These are phyloP conservation scores for Cephonodes hylas DNA, from an alignment of 2,888 invertebrate species.

Conservation along the genomic window DNA sequence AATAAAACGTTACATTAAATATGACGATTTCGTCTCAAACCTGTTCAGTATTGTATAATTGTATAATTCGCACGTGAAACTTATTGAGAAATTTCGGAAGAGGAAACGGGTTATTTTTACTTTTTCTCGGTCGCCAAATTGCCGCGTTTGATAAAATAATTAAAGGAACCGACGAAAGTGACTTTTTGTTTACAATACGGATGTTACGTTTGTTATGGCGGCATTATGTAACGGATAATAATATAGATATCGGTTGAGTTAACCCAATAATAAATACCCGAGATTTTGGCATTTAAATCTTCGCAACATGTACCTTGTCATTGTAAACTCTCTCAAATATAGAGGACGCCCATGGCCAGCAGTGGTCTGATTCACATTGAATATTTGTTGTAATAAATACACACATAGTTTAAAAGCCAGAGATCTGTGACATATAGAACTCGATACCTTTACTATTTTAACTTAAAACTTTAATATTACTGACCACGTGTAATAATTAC, in stretches of 20 bases:
- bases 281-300: no score
- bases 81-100: conserved; percentile 23
- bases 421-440: no score
- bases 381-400: no score
- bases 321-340: no score
- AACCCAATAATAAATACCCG: background rate
- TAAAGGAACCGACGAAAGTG: background rate
- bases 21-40: background rate
- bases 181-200: background rate
- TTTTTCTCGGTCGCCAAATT: conserved; percentile 8
- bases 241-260: background rate
- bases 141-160: background rate
- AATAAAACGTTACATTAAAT: background rate
- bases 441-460: no score
- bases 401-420: no score
- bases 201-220: background rate
- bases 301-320: no score
- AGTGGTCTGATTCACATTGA: no score
- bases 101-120: conserved; percentile 14
- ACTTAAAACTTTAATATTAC: no score
- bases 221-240: background rate
- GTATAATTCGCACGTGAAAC: conserved; percentile 9
- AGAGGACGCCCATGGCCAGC: no score
- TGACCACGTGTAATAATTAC: no score
- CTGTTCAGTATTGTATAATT: conserved; percentile 9